Evolutionary conservation across 2,888 invertebrate species (phyloP).

Genomic region (Caenorhabditis angaria): DNA sequence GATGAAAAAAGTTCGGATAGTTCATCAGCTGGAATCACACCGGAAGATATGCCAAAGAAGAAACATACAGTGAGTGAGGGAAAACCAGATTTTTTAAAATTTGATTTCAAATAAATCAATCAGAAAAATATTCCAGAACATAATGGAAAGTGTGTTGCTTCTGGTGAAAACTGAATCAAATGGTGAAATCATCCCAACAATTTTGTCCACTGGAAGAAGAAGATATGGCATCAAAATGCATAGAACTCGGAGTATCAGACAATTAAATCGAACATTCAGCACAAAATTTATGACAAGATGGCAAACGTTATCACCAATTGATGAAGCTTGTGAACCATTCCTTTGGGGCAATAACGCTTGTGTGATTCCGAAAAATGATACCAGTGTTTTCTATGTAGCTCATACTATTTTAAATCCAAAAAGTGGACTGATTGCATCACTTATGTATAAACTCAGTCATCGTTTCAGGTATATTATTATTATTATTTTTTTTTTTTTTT

Average conservation of each 20-base stretch:
- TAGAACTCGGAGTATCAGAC: slow-evolving; percentile 25
- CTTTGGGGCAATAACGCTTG: slow-evolving; percentile 40
- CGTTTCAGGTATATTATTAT: slow-evolving; percentile 21
- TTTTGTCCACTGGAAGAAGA: slow-evolving; percentile 38
- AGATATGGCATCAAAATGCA: slow-evolving; percentile 45
- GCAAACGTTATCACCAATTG: slow-evolving; percentile 20
- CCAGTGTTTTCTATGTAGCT: slow-evolving; percentile 27
- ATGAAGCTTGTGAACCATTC: slow-evolving; percentile 37
- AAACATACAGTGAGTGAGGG: slow-evolving; percentile 9
- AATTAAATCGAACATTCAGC: slow-evolving; percentile 30
- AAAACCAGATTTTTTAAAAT: slow-evolving; percentile 6
- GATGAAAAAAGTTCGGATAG: neutral
- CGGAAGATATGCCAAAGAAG: slow-evolving; percentile 10
- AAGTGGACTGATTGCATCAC: slow-evolving; percentile 34
- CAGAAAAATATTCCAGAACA: slow-evolving; percentile 14
- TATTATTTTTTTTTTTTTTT: slow-evolving; percentile 1
- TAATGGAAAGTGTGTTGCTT: slow-evolving; percentile 40
- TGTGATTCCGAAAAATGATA: slow-evolving; percentile 30
- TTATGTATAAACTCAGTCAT: slow-evolving; percentile 36
- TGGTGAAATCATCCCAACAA: slow-evolving; percentile 37
- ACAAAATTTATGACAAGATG: slow-evolving; percentile 46
- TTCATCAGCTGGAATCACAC: neutral
- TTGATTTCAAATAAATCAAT: neutral
- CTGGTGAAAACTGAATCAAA: slow-evolving; percentile 33
- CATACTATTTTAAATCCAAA: slow-evolving; percentile 36